Evolutionary conservation across 2,113 vertebrate genomes (phyloP), one percentile per base, ranked within the genome.

Genomic region (Myotis davidii): DNA sequence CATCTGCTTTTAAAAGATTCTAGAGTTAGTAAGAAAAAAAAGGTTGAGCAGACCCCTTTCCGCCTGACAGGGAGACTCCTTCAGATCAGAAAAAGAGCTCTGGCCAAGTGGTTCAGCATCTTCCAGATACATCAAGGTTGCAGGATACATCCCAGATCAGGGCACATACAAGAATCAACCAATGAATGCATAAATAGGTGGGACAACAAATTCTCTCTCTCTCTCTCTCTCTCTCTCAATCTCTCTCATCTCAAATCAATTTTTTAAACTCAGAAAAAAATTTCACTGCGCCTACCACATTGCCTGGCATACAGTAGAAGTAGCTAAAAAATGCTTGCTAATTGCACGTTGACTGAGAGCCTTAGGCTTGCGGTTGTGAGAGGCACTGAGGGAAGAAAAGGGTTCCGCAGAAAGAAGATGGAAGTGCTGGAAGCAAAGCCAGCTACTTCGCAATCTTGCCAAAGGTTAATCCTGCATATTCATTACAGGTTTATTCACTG

Each of bases 401-500:
- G 45, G 25, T 32, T 65, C 21, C 0, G 2, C 45, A 88, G 48
- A 88, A 92, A 67, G 67, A 76, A 85, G 88, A 69, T 17, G 6
- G 14, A 94, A 74, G 73, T 13, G 16, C 59, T 88, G 25, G 73
- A 94, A 94, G 84, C 54, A 91, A 79, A 85, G 18, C 34, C 34
- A 93, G 87, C 27, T 37, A 16, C 94, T 94, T 77, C 45, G 87
- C 70, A 86, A 84, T 90, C 79, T 65, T 93, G 90, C 79, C 70
- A 85, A 88, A 90, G 70, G 56, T 93, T 83, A 94, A 34, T 32
- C 64, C 56, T 70, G 73, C 48, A 39, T 74, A 84, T 88, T 95
- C 84, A 95, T 96, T 89, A 95, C 37, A 84, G 79, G 64, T 74
- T 93, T 93, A 76, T 78, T 95, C 67, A 72, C 84, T 77, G 70